Evolutionary conservation across 2,888 invertebrate species (phyloP), one percentile per base, ranked within the genome.

Genomic region (Acanthosepion esculentum): DNA sequence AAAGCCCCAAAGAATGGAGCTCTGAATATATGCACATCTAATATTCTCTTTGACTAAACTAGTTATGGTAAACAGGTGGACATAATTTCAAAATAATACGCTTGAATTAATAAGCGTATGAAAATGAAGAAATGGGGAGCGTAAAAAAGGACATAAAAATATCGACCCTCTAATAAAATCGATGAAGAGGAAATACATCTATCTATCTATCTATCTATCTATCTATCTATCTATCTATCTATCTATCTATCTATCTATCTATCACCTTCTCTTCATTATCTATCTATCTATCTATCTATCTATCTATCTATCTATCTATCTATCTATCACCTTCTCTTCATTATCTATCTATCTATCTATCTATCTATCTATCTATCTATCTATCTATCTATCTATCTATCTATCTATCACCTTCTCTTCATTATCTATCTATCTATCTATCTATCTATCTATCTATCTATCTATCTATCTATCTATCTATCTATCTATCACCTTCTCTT

Each of bases 21-120:
- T 78, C n/a, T 29, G 78, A 78, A 78, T 78, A 78, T 78, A 78
- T 78, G 78, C 78, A 78, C 78, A 78, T 78, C 78, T 78, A 78
- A 78, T 78, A 78, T 78, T 78, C 78, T 78, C 78, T 78, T 78
- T 78, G 78, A n/a, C 78, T 78, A 78, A 78, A 78, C 78, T n/a
- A 8, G 78, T 78, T 78, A 78, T 78, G 78, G 78, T 78, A 78
- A 78, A 78, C 78, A 78, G 78, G 78, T 78, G 78, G 78, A 78
- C 78, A 78, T 78, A n/a, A 78, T 78, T 78, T 78, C n/a, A 78
- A 78, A 78, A 78, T 78, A 78, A 78, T 78, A 78, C 78, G 10
- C 12, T 78, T 78, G 78, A 78, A 78, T 78, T 78, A 78, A 78
- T 78, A n/a, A 78, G 78, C 78, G n/a, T n/a, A 12, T n/a, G 78